Evolutionary conservation across 2,888 invertebrate genomes (phyloP), one percentile per base, ranked within the genome.

Genomic region (Melinaea marsaeus): DNA sequence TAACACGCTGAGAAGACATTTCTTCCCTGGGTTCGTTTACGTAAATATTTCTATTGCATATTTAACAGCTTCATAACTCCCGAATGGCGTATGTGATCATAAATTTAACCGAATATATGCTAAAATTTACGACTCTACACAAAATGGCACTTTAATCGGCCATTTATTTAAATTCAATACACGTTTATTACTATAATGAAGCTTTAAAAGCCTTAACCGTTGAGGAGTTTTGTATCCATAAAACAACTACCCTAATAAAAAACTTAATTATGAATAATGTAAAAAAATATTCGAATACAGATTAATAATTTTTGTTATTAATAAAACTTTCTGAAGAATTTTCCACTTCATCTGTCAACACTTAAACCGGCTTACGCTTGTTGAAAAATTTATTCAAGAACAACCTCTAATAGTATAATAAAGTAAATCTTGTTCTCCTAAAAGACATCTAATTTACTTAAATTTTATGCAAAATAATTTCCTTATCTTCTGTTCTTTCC

Each of bases 51-150:
- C 22, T 22, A 22, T 22, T 74, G 74, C 74, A 75, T 75, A 46
- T 71, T 68, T 57, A 22, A 51, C 60, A 69, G 68, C 66, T 74
- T 76, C 73, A 73, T 74, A 74, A 71, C 71, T 68, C 64, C 62
- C 72, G 69, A 74, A 74, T 69, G 70, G 64, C 69, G 69, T 65
- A 68, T 67, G 63, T 69, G 71, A 66, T 70, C 72, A 70, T 73
- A 73, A 67, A 67, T 58, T 65, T 60, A 57, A 66, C 63, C 65
- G 64, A 69, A 65, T 61, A 63, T 66, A 62, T 60, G 60, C 64
- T 70, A 57, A 60, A 66, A 66, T 66, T 71, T 69, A 71, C 65
- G 63, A 62, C 55, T 58, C 22, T 63, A 58, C 60, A 59, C 60
- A 67, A 67, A 60, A 66, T 48, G 57, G 60, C 57, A 60, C 46